These are phyloP conservation scores for Nettapus auritus DNA, from an alignment of 2,113 vertebrate genomes.

Conservation along the genomic window DNA sequence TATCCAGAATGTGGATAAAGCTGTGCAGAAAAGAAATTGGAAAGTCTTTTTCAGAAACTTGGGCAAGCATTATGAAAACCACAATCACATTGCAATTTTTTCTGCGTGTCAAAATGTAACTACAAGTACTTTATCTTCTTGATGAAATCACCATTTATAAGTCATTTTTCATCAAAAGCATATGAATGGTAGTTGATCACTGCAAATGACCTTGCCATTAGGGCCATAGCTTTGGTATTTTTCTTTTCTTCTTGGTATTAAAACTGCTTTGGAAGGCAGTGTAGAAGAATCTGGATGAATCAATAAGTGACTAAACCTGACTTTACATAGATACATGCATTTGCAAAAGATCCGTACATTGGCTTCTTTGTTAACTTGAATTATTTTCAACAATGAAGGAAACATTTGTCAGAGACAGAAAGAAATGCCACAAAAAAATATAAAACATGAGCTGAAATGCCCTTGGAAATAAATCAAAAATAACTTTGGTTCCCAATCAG, in stretches of 20 bases:
- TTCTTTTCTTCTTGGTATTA: slow-evolving; percentile 47
- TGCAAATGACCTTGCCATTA: slow-evolving; percentile 69
- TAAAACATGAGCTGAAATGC: neutral
- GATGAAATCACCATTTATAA: slow-evolving; percentile 62
- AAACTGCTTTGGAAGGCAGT: slow-evolving; percentile 44
- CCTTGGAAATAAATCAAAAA: neutral
- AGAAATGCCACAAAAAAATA: slow-evolving; percentile 5
- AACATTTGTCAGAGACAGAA: slow-evolving; percentile 47
- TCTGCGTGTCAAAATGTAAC: slow-evolving; percentile 62
- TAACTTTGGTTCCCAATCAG: neutral
- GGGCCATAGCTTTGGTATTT: slow-evolving; percentile 52
- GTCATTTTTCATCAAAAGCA: slow-evolving; percentile 65
- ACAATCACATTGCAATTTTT: slow-evolving; percentile 48
- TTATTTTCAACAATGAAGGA: slow-evolving; percentile 59
- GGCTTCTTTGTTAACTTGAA: slow-evolving; percentile 55
- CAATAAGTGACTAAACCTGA: slow-evolving; percentile 67
- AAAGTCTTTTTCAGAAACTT: slow-evolving; percentile 43
- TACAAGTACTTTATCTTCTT: slow-evolving; percentile 62
- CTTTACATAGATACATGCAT: slow-evolving; percentile 54
- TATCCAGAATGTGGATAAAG: neutral
- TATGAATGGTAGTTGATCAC: slow-evolving; percentile 66
- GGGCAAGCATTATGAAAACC: slow-evolving; percentile 30
- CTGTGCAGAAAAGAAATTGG: neutral
- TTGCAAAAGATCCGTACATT: slow-evolving; percentile 14
- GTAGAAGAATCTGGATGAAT: slow-evolving; percentile 51